Evolutionary conservation across 2,888 invertebrate species (phyloP).

Genomic region (Drosophila mercatorum): DNA sequence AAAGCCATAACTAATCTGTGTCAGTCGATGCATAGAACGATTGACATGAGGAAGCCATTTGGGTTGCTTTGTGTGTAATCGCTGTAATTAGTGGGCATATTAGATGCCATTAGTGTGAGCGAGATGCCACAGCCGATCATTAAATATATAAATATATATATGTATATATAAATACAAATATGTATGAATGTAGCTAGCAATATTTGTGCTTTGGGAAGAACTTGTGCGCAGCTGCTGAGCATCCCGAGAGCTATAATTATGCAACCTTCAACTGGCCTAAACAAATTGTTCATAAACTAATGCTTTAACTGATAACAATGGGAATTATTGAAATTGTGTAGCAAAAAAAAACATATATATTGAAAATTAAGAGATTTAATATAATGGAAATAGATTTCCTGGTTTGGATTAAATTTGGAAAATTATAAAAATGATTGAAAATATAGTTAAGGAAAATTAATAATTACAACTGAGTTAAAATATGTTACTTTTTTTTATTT

Average conservation of each 20-base stretch:
- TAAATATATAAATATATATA: slow-evolving; percentile 26
- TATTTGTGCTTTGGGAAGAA: background rate
- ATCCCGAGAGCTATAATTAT: slow-evolving; percentile 18
- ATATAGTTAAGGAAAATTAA: no score
- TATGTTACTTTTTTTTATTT: no score
- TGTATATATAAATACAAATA: background rate
- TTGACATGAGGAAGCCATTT: slow-evolving; percentile 58
- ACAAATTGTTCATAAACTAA: background rate
- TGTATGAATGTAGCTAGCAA: slow-evolving; percentile 4
- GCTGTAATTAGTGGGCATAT: slow-evolving; percentile 49
- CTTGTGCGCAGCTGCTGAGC: slow-evolving; percentile 3
- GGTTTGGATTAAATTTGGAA: no score
- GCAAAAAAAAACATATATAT: background rate
- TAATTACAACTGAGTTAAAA: no score
- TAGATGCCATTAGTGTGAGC: slow-evolving; percentile 31
- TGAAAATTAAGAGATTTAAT: background rate
- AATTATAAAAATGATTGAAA: no score
- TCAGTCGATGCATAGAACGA: slow-evolving; percentile 47
- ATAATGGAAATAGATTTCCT: no score
- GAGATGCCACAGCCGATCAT: slow-evolving; percentile 33
- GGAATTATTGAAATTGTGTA: background rate
- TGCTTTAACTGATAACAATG: background rate
- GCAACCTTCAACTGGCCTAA: slow-evolving; percentile 6
- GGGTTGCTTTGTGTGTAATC: slow-evolving; percentile 51
- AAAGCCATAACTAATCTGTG: slow-evolving; percentile 60